Percentiles rank a stretch among this genome's conserved stretches.
phyloP scores from a whole-genome alignment of 2,797 vertebrate genomes.

The Anniella stebbinsi region DNA sequence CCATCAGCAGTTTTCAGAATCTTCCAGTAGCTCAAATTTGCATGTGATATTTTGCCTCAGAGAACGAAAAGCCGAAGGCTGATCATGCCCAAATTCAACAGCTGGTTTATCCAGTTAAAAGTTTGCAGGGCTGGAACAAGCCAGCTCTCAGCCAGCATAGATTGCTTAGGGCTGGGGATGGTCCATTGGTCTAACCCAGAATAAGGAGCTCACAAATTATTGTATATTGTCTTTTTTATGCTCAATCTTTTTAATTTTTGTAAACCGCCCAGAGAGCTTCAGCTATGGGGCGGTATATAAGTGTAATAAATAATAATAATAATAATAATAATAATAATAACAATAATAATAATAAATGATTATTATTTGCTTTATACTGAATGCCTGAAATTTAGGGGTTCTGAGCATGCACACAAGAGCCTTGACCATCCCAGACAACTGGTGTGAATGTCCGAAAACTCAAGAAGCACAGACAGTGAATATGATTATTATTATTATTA shows the following conservation, averaged over 20 bases:
- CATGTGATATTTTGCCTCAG: not conserved
- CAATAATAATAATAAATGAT: no score
- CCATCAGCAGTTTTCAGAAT: not conserved
- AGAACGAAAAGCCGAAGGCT: not conserved
- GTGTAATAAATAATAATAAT: no score
- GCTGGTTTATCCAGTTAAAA: not conserved
- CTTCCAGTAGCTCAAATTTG: not conserved
- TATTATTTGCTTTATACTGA: not conserved
- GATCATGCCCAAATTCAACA: not conserved
- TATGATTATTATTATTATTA: no score
- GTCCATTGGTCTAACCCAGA: not conserved
- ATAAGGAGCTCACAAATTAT: not conserved
- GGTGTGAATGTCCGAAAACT: not conserved
- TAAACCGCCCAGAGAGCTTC: no score
- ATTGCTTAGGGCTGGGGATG: not conserved
- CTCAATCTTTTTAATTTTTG: no score
- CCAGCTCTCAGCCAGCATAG: not conserved
- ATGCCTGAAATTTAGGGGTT: no score
- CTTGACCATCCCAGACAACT: no score
- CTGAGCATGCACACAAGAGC: no score
- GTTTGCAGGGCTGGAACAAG: not conserved
- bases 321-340: no score
- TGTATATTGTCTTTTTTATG: no score
- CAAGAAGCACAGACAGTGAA: not conserved
- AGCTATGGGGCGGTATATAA: no score